Base-by-base conservation (phyloP, 2,113 vertebrate genomes). In the Cepphus grylle region DNA sequence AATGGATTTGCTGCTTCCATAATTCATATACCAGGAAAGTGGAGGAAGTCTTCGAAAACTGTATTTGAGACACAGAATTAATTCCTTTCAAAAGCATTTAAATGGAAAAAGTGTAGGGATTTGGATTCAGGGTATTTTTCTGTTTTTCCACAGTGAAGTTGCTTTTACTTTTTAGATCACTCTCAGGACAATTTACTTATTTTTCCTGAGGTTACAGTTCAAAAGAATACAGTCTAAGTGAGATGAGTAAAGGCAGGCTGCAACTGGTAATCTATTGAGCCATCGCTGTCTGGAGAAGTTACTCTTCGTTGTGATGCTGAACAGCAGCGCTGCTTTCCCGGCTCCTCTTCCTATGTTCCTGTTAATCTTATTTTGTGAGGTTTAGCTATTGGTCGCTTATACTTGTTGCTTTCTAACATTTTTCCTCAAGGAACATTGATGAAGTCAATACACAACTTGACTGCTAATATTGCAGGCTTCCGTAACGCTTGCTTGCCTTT, bases 261-360 rank as follows among this genome's bases (percentile, higher is more conserved):
- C 65, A 81, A 90, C 93, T 94, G 90, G 97, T 96, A 67, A 96
- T 90, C 86, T 88, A 26, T 95, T 91, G 70, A 94, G 59, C 93
- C 72, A 93, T 89, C 89, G 5, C 42, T 59, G 70, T 96, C 62
- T 50, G 58, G 65, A 88, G 91, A 96, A 96, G 93, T 93, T 89
- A 8, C 45, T 96, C 96, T 97, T 97, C 98, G 96, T 97, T 95
- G 93, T 61, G 40, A 70, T 90, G 80, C 58, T 96, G 94, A 97
- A 81, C 65, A 83, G 43, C 93, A 25, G 27, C 0, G 0, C 97
- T 95, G 82, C 93, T 97, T 97, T 85, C 95, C 94, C 29, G 5
- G 29, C 77, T 90, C 23, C 65, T 66, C 52, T 79, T 77, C 53
- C 23, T 22, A 3, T 70, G 53, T 73, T 97, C 16, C 56, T 93